A percentile compares a stretch with the other conserved stretches of the same genome.
These are phyloP conservation scores for Andrena camellia DNA, from an alignment of 2,888 invertebrate genomes.

Conservation along the genomic window DNA sequence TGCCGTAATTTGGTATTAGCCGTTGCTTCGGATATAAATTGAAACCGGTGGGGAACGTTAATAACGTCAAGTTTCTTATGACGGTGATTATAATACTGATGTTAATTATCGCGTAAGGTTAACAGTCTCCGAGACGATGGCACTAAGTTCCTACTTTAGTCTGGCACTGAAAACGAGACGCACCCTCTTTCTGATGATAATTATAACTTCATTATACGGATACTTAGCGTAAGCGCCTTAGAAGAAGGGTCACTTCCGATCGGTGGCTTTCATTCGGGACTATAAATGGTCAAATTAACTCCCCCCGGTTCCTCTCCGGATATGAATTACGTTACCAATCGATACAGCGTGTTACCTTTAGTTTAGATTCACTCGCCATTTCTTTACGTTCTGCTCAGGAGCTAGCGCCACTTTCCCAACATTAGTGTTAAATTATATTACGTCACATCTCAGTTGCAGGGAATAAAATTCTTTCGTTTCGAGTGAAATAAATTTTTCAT, in stretches of 20 bases:
- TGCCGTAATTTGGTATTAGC: constrained; percentile 3
- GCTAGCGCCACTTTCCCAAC: too few relatives aligned
- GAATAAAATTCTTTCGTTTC: neutral
- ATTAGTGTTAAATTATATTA: neutral
- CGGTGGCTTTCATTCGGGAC: neutral
- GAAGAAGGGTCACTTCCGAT: neutral
- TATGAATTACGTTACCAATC: too few relatives aligned
- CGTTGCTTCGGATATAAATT: constrained; percentile 11
- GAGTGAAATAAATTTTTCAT: constrained; percentile 20
- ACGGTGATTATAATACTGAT: neutral
- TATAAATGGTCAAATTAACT: neutral
- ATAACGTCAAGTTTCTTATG: constrained; percentile 32
- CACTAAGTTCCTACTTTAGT: neutral
- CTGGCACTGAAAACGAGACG: neutral
- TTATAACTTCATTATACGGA: neutral
- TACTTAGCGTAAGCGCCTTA: constrained; percentile 4
- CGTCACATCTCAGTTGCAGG: neutral
- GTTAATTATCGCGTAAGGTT: neutral
- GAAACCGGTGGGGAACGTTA: constrained; percentile 4
- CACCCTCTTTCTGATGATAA: constrained; percentile 7
- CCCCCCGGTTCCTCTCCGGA: neutral
- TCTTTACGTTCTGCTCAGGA: too few relatives aligned
- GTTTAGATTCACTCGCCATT: too few relatives aligned
- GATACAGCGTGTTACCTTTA: too few relatives aligned
- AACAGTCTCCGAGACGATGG: neutral